Conservation (phyloP, 2,888 invertebrate genomes). For the Orthosia incerta region DNA sequence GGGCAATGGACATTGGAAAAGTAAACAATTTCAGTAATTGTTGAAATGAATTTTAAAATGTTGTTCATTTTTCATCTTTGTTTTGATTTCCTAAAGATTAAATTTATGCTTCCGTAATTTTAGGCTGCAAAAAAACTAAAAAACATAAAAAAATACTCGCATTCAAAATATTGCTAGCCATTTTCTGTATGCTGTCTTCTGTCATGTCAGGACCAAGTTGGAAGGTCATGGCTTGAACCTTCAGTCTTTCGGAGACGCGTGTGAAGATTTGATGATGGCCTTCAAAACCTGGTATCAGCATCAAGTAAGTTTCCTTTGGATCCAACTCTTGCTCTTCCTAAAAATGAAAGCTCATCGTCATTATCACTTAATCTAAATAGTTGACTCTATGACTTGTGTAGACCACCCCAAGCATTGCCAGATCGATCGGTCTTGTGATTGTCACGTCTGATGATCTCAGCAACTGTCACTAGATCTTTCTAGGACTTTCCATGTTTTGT, state of each 20-base stretch:
- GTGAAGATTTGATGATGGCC: constrained; percentile 74
- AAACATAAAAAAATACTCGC: neutral
- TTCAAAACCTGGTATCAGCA: constrained; percentile 80
- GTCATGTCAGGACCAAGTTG: constrained; percentile 74
- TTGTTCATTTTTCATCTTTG: neutral
- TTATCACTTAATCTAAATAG: neutral
- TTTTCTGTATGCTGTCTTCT: constrained; percentile 71
- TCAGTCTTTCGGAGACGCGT: constrained; percentile 68
- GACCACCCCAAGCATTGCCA: neutral
- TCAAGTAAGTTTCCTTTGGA: constrained; percentile 67
- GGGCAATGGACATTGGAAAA: constrained; percentile 33
- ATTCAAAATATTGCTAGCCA: constrained; percentile 64
- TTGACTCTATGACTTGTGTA: too few species aligned
- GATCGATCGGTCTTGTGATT: neutral
- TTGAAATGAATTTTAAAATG: constrained; percentile 13
- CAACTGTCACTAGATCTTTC: neutral
- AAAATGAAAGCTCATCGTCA: constrained; percentile 18
- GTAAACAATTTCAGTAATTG: constrained; percentile 15
- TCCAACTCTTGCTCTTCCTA: constrained; percentile 71
- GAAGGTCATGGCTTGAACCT: constrained; percentile 72
- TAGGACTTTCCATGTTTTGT: too few species aligned
- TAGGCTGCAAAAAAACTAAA: too few species aligned
- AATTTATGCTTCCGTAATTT: neutral
- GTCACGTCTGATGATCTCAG: neutral
- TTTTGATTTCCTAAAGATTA: neutral